Conservation (phyloP, 2,113 vertebrate genomes). For the Odobenus rosmarus region DNA sequence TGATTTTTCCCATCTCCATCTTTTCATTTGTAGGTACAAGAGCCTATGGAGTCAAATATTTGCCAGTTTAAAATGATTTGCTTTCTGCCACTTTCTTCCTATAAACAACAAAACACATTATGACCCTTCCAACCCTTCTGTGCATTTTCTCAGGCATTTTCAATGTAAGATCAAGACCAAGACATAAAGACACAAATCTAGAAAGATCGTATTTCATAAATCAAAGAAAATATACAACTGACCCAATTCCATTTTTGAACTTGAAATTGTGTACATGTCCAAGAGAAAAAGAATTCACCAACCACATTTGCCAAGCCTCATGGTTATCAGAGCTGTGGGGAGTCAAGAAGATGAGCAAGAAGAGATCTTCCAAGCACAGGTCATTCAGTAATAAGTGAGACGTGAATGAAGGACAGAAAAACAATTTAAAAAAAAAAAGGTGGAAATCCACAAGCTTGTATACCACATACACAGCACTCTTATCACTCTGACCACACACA, state of each 20-base stretch:
- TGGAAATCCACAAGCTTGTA: neutral
- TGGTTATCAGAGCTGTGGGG: neutral
- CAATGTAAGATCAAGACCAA: conserved; percentile 28
- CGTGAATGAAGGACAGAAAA: neutral
- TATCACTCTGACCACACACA: neutral
- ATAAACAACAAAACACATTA: neutral
- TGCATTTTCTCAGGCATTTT: conserved; percentile 15
- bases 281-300: conserved; percentile 20
- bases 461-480: neutral
- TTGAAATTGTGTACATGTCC: neutral
- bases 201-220: neutral
- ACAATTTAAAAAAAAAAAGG: neutral
- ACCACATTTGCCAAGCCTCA: neutral
- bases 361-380: neutral
- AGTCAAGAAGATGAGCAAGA: neutral
- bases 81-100: neutral
- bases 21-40: neutral
- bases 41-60: neutral
- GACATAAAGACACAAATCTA: conserved; percentile 20
- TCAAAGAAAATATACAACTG: neutral
- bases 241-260: conserved; percentile 3
- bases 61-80: neutral
- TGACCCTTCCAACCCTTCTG: neutral
- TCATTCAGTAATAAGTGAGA: neutral
- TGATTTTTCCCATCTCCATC: neutral